A percentile compares a stretch with the other conserved stretches of the same genome.
Conservation (phyloP, 2,113 vertebrate species). For the Columba janthina region DNA sequence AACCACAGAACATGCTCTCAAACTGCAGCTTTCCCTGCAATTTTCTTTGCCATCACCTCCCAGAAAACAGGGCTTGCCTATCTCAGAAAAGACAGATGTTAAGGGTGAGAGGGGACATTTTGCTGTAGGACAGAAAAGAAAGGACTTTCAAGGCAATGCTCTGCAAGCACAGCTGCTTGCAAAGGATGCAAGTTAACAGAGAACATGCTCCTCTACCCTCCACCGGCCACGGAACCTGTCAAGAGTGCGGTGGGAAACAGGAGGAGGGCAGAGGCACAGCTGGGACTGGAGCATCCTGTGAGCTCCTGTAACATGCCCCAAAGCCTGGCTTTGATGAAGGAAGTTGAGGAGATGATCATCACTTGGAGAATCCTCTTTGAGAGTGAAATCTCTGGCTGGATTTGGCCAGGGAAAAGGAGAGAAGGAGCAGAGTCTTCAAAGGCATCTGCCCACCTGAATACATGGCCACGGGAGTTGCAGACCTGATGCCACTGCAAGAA, state of each 20-base stretch:
- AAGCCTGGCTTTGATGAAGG: background rate
- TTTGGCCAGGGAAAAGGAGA: background rate
- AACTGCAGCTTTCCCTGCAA: background rate
- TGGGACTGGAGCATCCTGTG: background rate
- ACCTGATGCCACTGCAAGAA: background rate
- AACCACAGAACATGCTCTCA: background rate
- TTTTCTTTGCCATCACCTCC: background rate
- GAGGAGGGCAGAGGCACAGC: background rate
- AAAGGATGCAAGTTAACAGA: background rate
- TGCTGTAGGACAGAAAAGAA: background rate
- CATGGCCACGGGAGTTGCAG: background rate
- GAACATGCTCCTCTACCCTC: background rate
- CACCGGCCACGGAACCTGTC: fast-evolving
- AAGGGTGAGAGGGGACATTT: background rate
- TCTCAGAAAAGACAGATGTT: background rate
- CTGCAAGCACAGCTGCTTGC: background rate
- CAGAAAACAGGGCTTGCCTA: background rate
- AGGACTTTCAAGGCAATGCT: background rate
- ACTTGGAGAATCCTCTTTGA: background rate
- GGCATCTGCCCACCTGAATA: background rate
- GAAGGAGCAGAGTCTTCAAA: background rate
- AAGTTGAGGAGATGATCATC: background rate
- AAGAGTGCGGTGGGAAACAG: background rate
- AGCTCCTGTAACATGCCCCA: background rate
- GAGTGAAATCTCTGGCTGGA: background rate